These are phyloP conservation scores for Muscicapa adusta DNA, from an alignment of 2,113 vertebrate species.

Conservation along the genomic window DNA sequence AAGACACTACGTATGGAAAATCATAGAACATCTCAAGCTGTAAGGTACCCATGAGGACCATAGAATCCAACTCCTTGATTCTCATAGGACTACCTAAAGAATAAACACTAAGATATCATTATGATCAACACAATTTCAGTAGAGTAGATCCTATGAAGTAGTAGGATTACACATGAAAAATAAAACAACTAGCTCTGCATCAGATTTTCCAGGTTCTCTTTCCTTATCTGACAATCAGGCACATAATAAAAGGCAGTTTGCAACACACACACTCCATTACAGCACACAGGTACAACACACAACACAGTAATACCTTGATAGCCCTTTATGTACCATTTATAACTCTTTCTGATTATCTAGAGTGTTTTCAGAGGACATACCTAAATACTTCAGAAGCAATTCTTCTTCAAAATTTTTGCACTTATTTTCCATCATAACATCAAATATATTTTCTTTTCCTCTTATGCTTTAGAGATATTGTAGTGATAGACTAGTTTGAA, in stretches of 20 bases:
- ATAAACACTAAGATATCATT: background rate
- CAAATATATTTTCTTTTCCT: background rate
- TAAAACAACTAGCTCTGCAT: background rate
- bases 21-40: background rate
- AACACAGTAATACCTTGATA: background rate
- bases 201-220: background rate
- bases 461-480: background rate
- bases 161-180: background rate
- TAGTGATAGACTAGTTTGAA: background rate
- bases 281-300: background rate
- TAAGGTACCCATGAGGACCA: background rate
- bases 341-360: background rate
- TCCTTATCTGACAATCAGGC: background rate
- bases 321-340: background rate
- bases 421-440: background rate
- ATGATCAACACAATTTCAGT: background rate
- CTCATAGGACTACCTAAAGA: background rate
- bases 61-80: background rate
- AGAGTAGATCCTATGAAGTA: background rate
- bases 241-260: background rate
- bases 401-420: background rate
- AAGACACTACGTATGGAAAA: background rate
- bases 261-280: background rate
- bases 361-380: background rate
- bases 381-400: background rate